Conservation (phyloP, 2,797 vertebrate species). For the Spinus pinus region DNA sequence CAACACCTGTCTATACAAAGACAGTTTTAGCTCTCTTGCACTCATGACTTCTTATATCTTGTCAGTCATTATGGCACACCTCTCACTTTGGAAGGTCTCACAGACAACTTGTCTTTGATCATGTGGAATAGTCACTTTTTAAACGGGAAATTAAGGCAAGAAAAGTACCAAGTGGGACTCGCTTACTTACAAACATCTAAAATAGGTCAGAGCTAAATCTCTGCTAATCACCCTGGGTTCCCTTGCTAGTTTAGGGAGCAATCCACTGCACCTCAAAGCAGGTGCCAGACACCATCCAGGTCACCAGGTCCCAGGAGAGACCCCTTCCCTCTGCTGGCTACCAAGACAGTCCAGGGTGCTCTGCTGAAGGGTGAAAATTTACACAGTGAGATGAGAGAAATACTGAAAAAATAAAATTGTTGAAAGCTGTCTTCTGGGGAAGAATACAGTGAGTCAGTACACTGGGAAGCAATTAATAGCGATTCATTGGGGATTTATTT, state of each 20-base stretch:
- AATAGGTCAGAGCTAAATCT: conserved; percentile 8
- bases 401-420: background rate
- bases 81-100: background rate
- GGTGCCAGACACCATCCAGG: background rate
- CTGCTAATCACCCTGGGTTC: background rate
- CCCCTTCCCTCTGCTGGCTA: background rate
- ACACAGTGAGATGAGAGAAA: background rate
- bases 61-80: background rate
- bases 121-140: background rate
- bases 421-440: background rate
- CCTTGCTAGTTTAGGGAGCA: background rate
- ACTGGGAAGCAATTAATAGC: background rate
- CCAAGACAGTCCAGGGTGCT: background rate
- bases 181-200: background rate
- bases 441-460: background rate
- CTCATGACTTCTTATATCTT: background rate
- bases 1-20: conserved; percentile 9
- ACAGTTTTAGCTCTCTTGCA: background rate
- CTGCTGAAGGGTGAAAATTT: background rate
- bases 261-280: background rate
- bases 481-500: background rate
- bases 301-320: background rate
- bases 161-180: background rate
- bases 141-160: background rate
- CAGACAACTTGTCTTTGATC: conserved; percentile 12